These are phyloP conservation scores for Malthinus seriepunctatus DNA, from an alignment of 2,888 invertebrate species.

Conservation along the genomic window DNA sequence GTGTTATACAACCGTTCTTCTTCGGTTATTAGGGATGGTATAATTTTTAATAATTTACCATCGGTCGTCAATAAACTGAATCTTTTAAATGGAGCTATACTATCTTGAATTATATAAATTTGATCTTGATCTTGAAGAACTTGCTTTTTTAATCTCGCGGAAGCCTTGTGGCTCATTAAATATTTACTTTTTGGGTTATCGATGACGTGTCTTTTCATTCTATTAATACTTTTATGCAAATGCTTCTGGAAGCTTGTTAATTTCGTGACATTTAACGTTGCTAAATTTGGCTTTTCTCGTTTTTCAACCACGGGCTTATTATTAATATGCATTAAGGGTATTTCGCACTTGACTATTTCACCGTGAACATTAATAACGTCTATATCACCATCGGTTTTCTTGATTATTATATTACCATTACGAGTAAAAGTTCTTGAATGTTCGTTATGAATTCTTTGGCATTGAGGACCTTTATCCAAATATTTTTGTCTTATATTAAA, in stretches of 20 bases:
- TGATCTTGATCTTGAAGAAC: slow-evolving; percentile 14
- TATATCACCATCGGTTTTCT: slow-evolving; percentile 26
- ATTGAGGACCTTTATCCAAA: slow-evolving; percentile 20
- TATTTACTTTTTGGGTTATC: slow-evolving; percentile 16
- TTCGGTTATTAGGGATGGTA: slow-evolving; percentile 4
- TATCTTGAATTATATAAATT: slow-evolving; percentile 18
- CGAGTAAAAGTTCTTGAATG: slow-evolving; percentile 25
- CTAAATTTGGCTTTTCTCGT: slow-evolving; percentile 1
- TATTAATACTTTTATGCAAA: slow-evolving; percentile 13
- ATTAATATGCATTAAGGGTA: slow-evolving; percentile 8
- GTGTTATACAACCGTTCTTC: slow-evolving; percentile 18
- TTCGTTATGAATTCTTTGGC: slow-evolving; percentile 19
- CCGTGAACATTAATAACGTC: slow-evolving; percentile 14
- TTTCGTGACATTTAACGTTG: slow-evolving; percentile 14
- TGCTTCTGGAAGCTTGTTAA: slow-evolving; percentile 20
- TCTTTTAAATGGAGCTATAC: slow-evolving; percentile 9
- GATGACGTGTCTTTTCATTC: slow-evolving; percentile 24
- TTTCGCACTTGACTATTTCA: slow-evolving; percentile 14
- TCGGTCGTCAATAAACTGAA: slow-evolving; percentile 20
- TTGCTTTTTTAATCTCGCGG: slow-evolving; percentile 12
- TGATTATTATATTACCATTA: slow-evolving; percentile 26
- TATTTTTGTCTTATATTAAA: slow-evolving; percentile 28
- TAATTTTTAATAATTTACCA: slow-evolving; percentile 18
- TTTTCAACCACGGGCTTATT: background rate
- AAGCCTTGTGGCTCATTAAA: slow-evolving; percentile 18